These are phyloP conservation scores for Manis pentadactyla DNA, from an alignment of 2,797 vertebrate species.

Conservation along the genomic window DNA sequence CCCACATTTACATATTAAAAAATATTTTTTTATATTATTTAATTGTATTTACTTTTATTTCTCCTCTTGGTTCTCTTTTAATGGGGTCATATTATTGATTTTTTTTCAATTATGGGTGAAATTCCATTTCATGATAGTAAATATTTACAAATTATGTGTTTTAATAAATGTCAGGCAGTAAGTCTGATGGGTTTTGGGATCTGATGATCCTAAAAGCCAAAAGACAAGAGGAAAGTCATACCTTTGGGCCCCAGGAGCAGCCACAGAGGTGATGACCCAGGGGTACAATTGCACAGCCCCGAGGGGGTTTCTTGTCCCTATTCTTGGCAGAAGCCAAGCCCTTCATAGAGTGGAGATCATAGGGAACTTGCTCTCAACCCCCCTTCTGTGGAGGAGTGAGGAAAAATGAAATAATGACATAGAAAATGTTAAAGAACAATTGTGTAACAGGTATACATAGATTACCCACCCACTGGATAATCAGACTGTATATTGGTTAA, in stretches of 20 bases:
- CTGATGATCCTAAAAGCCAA: neutral
- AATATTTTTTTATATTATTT: neutral
- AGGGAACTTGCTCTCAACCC: neutral
- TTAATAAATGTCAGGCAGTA: neutral
- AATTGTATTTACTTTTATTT: neutral
- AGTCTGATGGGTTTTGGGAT: neutral
- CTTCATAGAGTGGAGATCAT: neutral
- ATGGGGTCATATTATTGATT: neutral
- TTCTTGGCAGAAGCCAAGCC: neutral
- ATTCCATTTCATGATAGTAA: neutral
- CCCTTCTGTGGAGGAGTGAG: neutral
- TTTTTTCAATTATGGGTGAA: neutral
- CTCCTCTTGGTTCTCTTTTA: neutral
- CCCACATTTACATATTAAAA: neutral
- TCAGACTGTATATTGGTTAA: neutral
- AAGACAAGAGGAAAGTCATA: neutral
- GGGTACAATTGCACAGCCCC: neutral
- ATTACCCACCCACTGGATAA: neutral
- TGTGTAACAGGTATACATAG: neutral
- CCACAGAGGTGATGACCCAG: neutral
- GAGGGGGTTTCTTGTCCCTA: neutral
- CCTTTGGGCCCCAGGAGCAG: neutral
- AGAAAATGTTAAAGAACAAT: neutral
- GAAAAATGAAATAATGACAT: neutral
- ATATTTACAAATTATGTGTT: neutral